Base-by-base conservation (phyloP, 2,797 vertebrate species). In the Aselliscus stoliczkanus region DNA sequence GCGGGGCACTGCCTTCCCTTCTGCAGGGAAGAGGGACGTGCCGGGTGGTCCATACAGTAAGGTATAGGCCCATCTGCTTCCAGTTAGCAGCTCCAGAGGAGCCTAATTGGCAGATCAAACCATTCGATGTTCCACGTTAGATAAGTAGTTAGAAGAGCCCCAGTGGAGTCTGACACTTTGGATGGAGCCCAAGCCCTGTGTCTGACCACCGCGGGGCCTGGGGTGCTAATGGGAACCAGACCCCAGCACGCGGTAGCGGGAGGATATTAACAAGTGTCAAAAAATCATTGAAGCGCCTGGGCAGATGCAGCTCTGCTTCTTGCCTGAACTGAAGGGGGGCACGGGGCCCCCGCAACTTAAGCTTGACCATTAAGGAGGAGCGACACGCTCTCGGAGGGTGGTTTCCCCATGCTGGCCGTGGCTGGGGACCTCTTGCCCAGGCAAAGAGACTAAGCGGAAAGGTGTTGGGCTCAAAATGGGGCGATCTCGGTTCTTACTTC, bases 211-310 rank as follows among this genome's bases (percentile, higher is more conserved):
- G 34, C 65, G 34, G 90, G 91, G 93, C 65, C 58, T 88, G 54
- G 90, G 98, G 95, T 89, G 98, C 96, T 98, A 98, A 98, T 92
- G 82, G 0, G 70, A 98, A 97, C 96, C 98, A 98, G 97, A 98
- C 89, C 94, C 89, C 37, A 3, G 4, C 3, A 42, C 90, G 62
- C 85, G 56, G 97, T 88, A 96, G 97, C 84, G 13, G 80, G 85
- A 86, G 92, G 93, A 90, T 65, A 64, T 62, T 64, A 94, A 96
- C 95, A 82, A 96, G 97, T 96, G 97, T 98, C 97, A 92, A n/a
- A 67, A 31, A 1, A 1, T 21, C 91, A 72, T n/a, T 70, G 92
- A 87, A 54, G 79, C 2, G 5, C 65, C 75, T 0, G 1, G 84
- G 90, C 95, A 86, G 82, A 93, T 25, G 91, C 12, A 0, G 65